Conservation (phyloP, 2,113 vertebrate species). For the Origma solitaria region DNA sequence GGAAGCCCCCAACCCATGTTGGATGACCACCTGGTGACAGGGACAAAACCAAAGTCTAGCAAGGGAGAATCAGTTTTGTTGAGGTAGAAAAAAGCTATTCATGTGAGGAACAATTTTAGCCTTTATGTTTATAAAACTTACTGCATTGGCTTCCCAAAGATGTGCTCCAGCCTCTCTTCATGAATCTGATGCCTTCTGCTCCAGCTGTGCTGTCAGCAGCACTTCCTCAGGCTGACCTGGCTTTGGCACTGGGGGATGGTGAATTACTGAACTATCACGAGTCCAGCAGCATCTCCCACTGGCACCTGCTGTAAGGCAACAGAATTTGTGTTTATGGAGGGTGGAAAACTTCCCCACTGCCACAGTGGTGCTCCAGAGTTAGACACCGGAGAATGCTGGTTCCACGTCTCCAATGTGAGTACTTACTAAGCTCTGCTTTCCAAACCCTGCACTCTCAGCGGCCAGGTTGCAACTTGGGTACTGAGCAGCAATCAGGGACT, state of each 20-base stretch:
- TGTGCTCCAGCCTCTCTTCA: not conserved
- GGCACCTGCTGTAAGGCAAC: not conserved
- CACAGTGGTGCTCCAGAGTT: not conserved
- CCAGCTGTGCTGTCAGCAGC: not conserved
- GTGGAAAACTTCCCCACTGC: not conserved
- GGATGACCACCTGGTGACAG: not conserved
- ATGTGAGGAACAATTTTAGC: not conserved
- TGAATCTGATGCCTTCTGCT: not conserved
- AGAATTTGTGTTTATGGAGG: not conserved
- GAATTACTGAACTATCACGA: rapidly evolving
- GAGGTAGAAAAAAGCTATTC: not conserved
- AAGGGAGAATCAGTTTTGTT: not conserved
- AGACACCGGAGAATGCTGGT: rapidly evolving
- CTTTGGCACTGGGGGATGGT: not conserved
- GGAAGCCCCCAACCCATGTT: rapidly evolving
- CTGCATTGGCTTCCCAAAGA: not conserved
- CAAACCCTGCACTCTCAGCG: not conserved
- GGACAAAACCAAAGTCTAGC: not conserved
- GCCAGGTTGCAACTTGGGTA: not conserved
- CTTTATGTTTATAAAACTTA: not conserved
- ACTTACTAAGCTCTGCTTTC: not conserved
- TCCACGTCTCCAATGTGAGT: rapidly evolving
- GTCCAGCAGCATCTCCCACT: not conserved
- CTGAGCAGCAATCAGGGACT: not conserved
- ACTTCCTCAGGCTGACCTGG: not conserved